phyloP scores from a whole-genome alignment of 1,140 invertebrate genomes.

The Hylaeus anthracinus region DNA sequence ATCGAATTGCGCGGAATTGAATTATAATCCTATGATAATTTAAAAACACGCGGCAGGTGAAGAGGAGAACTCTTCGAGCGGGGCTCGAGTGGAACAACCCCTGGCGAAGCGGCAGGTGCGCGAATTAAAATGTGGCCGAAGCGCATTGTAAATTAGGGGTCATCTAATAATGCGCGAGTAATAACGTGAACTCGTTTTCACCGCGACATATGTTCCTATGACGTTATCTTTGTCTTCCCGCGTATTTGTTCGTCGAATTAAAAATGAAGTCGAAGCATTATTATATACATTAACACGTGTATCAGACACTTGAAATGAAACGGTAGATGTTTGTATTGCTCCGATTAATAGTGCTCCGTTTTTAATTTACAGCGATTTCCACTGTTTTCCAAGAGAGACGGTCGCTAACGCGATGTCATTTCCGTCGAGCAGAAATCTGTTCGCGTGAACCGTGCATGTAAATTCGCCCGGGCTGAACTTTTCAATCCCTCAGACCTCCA shows the following conservation, averaged over 20 bases:
- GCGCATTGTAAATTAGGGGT: background rate
- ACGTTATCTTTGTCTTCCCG: background rate
- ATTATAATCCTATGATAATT: conserved; percentile 36
- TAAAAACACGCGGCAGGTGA: conserved; percentile 17
- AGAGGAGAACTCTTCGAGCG: conserved; percentile 16
- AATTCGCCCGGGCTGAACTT: conserved; percentile 56
- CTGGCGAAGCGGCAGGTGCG: conserved; percentile 20
- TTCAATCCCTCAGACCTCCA: conserved; percentile 56
- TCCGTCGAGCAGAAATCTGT: background rate
- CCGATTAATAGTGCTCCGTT: too few relatives aligned
- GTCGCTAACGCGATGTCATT: background rate
- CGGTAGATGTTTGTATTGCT: too few relatives aligned
- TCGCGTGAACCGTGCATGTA: conserved; percentile 37
- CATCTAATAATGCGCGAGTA: conserved; percentile 17
- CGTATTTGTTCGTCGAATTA: background rate
- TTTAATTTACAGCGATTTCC: background rate
- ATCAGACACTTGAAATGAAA: too few relatives aligned
- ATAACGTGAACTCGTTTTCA: background rate
- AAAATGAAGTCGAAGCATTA: too few relatives aligned
- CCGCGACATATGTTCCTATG: background rate
- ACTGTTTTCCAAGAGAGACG: background rate
- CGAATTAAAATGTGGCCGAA: background rate
- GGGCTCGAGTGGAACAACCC: conserved; percentile 25
- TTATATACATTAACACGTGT: too few relatives aligned
- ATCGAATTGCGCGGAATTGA: conserved; percentile 19